These are phyloP conservation scores for Brachypterus glaber DNA, from an alignment of 2,888 invertebrate genomes.

Conservation along the genomic window DNA sequence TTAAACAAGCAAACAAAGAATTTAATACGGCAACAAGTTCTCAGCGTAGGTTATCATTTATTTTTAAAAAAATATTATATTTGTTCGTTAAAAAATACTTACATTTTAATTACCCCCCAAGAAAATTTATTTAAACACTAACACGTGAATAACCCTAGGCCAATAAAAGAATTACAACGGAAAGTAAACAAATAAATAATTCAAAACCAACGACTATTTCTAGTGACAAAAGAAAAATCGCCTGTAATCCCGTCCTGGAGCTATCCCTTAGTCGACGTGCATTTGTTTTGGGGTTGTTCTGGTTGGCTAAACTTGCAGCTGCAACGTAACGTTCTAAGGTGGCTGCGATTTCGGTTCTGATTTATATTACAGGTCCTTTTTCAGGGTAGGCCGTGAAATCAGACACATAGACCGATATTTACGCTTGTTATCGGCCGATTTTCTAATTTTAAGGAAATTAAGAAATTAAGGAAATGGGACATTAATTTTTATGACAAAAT, in stretches of 20 bases:
- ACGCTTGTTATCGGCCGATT: slow-evolving; percentile 3
- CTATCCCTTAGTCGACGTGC: not conserved
- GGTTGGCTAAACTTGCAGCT: not conserved
- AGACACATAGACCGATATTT: slow-evolving; percentile 2
- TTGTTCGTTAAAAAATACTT: too few species aligned
- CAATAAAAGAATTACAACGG: not conserved
- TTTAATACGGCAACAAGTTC: too few species aligned
- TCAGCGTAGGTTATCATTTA: too few species aligned
- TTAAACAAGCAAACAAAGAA: too few species aligned
- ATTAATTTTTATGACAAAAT: too few species aligned
- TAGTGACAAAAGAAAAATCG: not conserved
- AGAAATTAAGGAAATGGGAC: too few species aligned
- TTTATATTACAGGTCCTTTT: slow-evolving; percentile 5
- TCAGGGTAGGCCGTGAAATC: slow-evolving; percentile 5
- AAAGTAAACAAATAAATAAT: slow-evolving; percentile 1
- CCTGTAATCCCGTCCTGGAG: not conserved
- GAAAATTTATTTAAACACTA: too few species aligned
- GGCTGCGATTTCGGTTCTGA: not conserved
- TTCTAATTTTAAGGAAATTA: not conserved
- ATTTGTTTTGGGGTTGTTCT: not conserved
- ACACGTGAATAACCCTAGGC: not conserved
- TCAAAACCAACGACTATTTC: not conserved
- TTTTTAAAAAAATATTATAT: too few species aligned
- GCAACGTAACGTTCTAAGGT: too few species aligned
- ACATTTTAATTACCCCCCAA: too few species aligned